Evolutionary conservation across 2,797 vertebrate species (phyloP).

Genomic region (Channallabes apus): DNA sequence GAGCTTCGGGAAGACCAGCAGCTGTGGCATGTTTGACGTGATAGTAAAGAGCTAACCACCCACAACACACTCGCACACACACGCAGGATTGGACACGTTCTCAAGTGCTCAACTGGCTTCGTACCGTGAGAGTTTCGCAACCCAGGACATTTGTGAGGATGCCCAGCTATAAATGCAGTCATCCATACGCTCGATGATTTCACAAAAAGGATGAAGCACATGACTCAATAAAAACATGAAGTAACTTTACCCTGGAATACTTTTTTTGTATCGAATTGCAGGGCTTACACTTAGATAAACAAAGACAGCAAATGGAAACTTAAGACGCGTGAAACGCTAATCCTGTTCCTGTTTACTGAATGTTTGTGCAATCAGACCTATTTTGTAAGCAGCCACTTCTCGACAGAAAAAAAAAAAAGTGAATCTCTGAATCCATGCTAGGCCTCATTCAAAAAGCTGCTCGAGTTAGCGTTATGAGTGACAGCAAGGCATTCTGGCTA

Average conservation of each 20-base stretch:
- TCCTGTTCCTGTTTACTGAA: constrained; percentile 30
- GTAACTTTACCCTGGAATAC: neutral
- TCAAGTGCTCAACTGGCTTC: constrained; percentile 4
- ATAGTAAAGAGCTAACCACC: constrained; percentile 41
- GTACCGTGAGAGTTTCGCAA: neutral
- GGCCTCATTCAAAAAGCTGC: constrained; percentile 64
- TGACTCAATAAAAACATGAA: neutral
- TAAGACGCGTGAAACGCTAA: neutral
- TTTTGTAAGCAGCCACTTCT: constrained; percentile 65
- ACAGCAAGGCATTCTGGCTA: constrained; percentile 70
- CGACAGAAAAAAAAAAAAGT: constrained; percentile 66
- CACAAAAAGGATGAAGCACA: neutral
- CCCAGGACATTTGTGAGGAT: neutral
- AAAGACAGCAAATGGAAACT: neutral
- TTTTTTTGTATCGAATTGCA: neutral
- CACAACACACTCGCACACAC: constrained; percentile 16
- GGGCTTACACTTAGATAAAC: neutral
- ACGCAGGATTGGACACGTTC: neutral
- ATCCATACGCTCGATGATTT: neutral
- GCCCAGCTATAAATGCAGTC: neutral
- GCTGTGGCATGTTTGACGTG: constrained; percentile 59
- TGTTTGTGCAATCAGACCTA: constrained; percentile 68
- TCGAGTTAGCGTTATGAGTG: constrained; percentile 65
- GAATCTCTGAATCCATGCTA: constrained; percentile 42
- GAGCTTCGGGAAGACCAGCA: constrained; percentile 57